Percentiles rank a stretch among this genome's conserved stretches.
phyloP scores from a whole-genome alignment of 2,888 invertebrate species.

The Drosophila bunnanda region DNA sequence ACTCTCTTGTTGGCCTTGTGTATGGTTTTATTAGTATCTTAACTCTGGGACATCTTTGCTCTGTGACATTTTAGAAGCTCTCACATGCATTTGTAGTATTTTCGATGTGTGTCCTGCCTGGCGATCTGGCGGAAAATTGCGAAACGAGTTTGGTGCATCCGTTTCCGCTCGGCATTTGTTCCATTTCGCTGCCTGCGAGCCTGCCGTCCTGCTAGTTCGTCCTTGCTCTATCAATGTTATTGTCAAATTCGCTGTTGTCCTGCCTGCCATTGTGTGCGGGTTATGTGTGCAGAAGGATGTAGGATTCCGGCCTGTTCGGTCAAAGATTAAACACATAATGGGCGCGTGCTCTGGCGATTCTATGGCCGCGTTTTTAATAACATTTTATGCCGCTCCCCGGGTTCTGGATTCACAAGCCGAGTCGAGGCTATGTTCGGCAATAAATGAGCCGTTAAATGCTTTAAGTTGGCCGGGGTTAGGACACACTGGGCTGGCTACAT shows the following conservation, averaged over 20 bases:
- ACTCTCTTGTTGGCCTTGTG: neutral
- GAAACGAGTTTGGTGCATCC: constrained; percentile 37
- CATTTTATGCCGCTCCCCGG: constrained; percentile 61
- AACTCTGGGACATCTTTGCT: neutral
- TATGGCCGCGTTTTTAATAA: constrained; percentile 67
- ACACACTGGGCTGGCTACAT: constrained; percentile 1
- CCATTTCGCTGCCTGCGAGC: constrained; percentile 13
- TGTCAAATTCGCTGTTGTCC: constrained; percentile 37
- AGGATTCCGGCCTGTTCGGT: constrained; percentile 44
- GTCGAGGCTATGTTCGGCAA: constrained; percentile 51
- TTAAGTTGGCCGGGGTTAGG: constrained; percentile 58
- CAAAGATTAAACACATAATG: constrained; percentile 70
- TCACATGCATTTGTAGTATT: constrained; percentile 11
- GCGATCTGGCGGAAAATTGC: constrained; percentile 37
- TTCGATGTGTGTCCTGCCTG: constrained; percentile 1
- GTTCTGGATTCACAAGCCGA: neutral
- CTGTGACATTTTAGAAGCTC: neutral
- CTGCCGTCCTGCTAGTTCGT: neutral
- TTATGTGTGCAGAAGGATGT: constrained; percentile 14
- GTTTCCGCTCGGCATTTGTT: constrained; percentile 30
- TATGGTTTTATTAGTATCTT: constrained; percentile 6
- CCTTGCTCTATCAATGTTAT: constrained; percentile 43
- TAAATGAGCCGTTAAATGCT: constrained; percentile 80
- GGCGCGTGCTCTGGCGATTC: constrained; percentile 32
- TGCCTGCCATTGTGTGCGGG: neutral